Base-by-base conservation (phyloP, 1,140 invertebrate genomes). In the Rhizoglyphus robini region DNA sequence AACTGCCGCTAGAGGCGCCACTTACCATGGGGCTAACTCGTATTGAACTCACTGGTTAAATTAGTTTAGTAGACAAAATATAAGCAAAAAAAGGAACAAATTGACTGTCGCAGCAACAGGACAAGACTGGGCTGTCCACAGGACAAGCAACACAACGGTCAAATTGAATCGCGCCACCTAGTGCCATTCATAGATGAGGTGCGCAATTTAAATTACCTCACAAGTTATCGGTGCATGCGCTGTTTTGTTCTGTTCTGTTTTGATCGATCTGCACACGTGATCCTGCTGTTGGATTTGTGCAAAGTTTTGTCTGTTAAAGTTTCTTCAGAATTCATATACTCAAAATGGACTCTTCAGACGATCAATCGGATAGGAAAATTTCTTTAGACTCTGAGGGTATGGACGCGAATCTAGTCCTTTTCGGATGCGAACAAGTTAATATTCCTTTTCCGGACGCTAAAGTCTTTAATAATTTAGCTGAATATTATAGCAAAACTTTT, bases 401-500 rank as follows among this genome's bases (percentile, higher is more conserved):
- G 23, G 48, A 51, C 29, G 20, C 48, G 13, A 23, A 51, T 20
- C 11, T 23, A 51, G 48, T 51, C 29, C n/a, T 51, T 3, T 51
- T 51, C 36, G 48, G 23, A 25, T 13, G 29, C 29, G 48, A 25
- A 11, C 1, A 3, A 11, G 58, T 60, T 2, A 34, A 60, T n/a
- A 32, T 60, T 23, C 58, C 58, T 32, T 29, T 32, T 2, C 29
- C 61, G 2, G 46, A 63, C 20, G 61, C 61, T 20, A 63, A 30
- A 49, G n/a, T 29, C 2, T 63, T 63, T 41, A 63, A 63, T 20
- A 63, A 63, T 27, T 27, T 63, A 2, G 61, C 15, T 34, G 61
- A 63, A 51, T 63, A 63, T 34, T 63, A 63, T 25, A 63, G 27
- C n/a, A 46, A 27, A 3, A 63, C 61, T 27, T 46, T 63, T 47